Conservation (phyloP, 2,888 invertebrate species). For the Atethmia centrago region DNA sequence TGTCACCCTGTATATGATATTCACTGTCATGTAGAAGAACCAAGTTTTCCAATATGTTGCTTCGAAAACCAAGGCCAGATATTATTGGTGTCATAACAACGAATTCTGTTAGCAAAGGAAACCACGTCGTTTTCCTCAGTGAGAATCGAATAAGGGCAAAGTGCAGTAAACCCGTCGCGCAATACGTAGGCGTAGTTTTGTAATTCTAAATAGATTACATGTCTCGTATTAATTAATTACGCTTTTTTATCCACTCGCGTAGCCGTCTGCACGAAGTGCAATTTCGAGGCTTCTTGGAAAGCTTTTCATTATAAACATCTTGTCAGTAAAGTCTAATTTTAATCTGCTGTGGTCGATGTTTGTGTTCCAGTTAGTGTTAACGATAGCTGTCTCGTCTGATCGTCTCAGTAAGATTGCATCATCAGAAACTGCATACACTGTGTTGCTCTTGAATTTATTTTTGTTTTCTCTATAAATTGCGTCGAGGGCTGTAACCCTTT, state of each 20-base stretch:
- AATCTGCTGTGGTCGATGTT: conserved; percentile 60
- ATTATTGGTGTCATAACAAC: conserved; percentile 17
- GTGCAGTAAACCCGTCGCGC: conserved; percentile 8
- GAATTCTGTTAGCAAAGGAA: conserved; percentile 16
- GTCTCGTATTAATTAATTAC: conserved; percentile 47
- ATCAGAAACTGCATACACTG: conserved; percentile 69
- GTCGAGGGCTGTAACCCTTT: conserved; percentile 62
- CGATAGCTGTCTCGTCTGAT: conserved; percentile 64
- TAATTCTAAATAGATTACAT: conserved; percentile 30
- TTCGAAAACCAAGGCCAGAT: conserved; percentile 14
- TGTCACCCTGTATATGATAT: no score
- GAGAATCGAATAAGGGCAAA: conserved; percentile 7
- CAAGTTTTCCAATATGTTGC: conserved; percentile 13
- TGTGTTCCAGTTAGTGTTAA: conserved; percentile 75
- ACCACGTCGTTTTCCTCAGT: conserved; percentile 9
- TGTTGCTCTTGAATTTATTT: conserved; percentile 70
- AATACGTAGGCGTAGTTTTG: conserved; percentile 22
- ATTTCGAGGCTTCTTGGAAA: conserved; percentile 36
- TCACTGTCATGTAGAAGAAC: background rate
- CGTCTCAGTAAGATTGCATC: conserved; percentile 71
- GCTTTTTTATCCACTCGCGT: conserved; percentile 27
- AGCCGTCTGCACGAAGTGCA: conserved; percentile 15
- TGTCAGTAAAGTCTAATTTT: conserved; percentile 60
- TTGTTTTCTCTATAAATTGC: conserved; percentile 62
- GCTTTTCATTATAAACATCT: conserved; percentile 54